Percentiles rank a stretch among this genome's conserved stretches.
These are phyloP conservation scores for Eublepharis macularius DNA, from an alignment of 2,113 vertebrate genomes.

Conservation along the genomic window DNA sequence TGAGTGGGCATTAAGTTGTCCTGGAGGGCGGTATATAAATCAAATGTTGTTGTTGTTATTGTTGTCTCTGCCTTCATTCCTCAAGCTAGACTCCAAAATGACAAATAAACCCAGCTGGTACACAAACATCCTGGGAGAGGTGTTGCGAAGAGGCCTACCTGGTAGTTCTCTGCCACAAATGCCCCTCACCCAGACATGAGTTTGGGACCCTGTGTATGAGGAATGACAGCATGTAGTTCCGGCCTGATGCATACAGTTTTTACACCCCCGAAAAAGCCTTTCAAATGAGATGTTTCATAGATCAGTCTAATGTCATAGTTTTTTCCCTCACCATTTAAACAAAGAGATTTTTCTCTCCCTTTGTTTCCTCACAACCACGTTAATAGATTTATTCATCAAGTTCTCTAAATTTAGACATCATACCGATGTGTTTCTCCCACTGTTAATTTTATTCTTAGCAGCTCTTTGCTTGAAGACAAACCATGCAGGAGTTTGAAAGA, in stretches of 20 bases:
- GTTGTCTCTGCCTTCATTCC: too few relatives aligned
- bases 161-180: too few relatives aligned
- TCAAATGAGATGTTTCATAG: slow-evolving; percentile 33
- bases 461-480: slow-evolving; percentile 78
- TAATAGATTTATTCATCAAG: slow-evolving; percentile 82
- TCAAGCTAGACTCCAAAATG: too few relatives aligned
- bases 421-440: slow-evolving; percentile 82
- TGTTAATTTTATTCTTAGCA: slow-evolving; percentile 84
- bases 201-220: not conserved
- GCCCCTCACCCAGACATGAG: too few relatives aligned
- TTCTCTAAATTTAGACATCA: slow-evolving; percentile 84
- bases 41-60: too few relatives aligned
- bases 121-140: too few relatives aligned
- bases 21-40: too few relatives aligned
- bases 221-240: not conserved
- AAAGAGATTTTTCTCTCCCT: slow-evolving; percentile 60
- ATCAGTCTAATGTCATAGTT: slow-evolving; percentile 73
- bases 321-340: slow-evolving; percentile 69
- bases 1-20: too few relatives aligned
- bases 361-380: slow-evolving; percentile 65
- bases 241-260: not conserved
- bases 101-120: too few relatives aligned
- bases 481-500: slow-evolving; percentile 73
- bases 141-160: too few relatives aligned
- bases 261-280: not conserved